These are phyloP conservation scores for Agrotis segetum DNA, from an alignment of 2,888 invertebrate genomes.

Conservation along the genomic window DNA sequence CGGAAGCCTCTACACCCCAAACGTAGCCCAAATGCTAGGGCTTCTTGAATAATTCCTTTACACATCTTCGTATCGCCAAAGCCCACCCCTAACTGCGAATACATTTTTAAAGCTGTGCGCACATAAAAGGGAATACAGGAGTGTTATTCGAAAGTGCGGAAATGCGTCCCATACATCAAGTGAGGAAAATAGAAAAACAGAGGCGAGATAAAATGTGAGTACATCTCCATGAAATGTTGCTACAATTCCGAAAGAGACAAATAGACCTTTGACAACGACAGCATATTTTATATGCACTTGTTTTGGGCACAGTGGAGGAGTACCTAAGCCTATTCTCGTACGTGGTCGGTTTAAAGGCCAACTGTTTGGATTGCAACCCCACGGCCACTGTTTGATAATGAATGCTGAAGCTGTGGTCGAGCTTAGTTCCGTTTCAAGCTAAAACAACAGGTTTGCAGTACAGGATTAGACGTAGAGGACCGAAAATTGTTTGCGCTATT, in stretches of 20 bases:
- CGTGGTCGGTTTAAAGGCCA: conserved; percentile 23
- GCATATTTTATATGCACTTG: conserved; percentile 80
- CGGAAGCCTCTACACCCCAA: conserved; percentile 29
- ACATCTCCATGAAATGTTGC: conserved; percentile 86
- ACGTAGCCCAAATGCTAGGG: conserved; percentile 55
- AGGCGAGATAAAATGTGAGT: conserved; percentile 86
- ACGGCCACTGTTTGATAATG: conserved; percentile 41
- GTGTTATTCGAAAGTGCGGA: conserved; percentile 89
- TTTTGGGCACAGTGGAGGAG: conserved; percentile 17
- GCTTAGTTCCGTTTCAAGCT: conserved; percentile 48
- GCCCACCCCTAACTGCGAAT: conserved; percentile 80
- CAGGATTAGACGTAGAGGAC: conserved; percentile 42
- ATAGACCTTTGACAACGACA: conserved; percentile 80
- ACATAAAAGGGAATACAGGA: conserved; percentile 88
- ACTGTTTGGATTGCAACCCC: conserved; percentile 35
- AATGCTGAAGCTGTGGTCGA: conserved; percentile 46
- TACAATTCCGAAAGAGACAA: conserved; percentile 86
- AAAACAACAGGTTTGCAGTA: conserved; percentile 48
- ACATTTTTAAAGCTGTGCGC: conserved; percentile 88
- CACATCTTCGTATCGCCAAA: conserved; percentile 75
- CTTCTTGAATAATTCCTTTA: conserved; percentile 79
- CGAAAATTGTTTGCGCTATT: conserved; percentile 40
- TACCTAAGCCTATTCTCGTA: conserved; percentile 27
- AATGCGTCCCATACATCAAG: conserved; percentile 90
- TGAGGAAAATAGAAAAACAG: conserved; percentile 88